These are phyloP conservation scores for Phengaris arion DNA, from an alignment of 2,888 invertebrate genomes.

Conservation along the genomic window DNA sequence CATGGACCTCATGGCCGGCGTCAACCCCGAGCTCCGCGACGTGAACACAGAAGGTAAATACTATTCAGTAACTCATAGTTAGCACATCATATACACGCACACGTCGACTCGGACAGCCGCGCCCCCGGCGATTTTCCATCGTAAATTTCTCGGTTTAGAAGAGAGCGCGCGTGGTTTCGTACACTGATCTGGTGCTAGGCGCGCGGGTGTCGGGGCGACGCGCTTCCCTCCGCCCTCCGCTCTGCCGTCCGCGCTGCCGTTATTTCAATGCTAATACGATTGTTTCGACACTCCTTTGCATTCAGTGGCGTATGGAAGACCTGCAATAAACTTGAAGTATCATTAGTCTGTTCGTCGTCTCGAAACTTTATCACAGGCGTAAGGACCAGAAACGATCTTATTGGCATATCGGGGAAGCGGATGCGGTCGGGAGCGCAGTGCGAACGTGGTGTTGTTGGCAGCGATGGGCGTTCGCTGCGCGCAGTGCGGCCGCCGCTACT, in stretches of 20 bases:
- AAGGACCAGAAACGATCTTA: conserved; percentile 32
- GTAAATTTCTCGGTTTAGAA: conserved; percentile 47
- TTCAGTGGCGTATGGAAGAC: neutral
- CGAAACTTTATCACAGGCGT: neutral
- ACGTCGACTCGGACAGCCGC: conserved; percentile 78
- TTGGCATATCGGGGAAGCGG: conserved; percentile 39
- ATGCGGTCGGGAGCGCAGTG: conserved; percentile 49
- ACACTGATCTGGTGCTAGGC: conserved; percentile 59
- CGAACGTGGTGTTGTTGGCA: conserved; percentile 72
- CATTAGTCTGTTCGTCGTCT: neutral
- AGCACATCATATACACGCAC: conserved; percentile 73
- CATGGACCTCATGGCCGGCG: conserved; percentile 71
- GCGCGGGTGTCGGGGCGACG: conserved; percentile 68
- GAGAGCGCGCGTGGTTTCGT: conserved; percentile 64
- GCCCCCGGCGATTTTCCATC: conserved; percentile 72
- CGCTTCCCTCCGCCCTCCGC: conserved; percentile 37
- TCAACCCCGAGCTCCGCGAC: conserved; percentile 68
- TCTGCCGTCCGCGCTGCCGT: conserved; percentile 36
- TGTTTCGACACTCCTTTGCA: conserved; percentile 25
- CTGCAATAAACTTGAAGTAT: neutral
- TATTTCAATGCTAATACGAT: conserved; percentile 32
- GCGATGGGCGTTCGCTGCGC: conserved; percentile 78
- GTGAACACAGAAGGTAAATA: conserved; percentile 74
- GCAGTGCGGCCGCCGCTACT: conserved; percentile 85
- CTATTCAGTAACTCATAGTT: conserved; percentile 49